Conservation (phyloP, 2,888 invertebrate species). For the Automeris io region DNA sequence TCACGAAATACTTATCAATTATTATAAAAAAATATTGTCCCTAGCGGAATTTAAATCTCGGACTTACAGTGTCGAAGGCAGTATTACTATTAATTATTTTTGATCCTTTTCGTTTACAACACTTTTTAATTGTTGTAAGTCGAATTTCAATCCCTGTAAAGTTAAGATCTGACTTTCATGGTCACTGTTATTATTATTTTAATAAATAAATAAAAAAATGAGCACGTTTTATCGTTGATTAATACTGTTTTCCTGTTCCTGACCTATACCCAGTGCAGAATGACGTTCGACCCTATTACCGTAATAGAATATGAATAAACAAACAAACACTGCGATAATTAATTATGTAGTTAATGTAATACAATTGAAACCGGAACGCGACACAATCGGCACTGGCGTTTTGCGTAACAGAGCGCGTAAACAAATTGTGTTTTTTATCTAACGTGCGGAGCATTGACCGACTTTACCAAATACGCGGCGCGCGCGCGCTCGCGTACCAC, state of each 20-base stretch:
- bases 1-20: no score
- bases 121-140: no score
- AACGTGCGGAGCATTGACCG: conserved; percentile 75
- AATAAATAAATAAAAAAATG: no score
- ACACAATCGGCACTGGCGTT: conserved; percentile 38
- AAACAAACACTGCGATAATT: conserved; percentile 10
- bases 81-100: no score
- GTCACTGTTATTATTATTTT: no score
- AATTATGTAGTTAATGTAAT: conserved; percentile 23
- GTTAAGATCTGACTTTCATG: no score
- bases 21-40: no score
- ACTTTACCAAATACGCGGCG: conserved; percentile 70
- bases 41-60: no score
- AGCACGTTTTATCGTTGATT: background rate
- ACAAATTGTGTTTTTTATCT: conserved; percentile 70
- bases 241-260: conserved; percentile 1
- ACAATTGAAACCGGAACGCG: conserved; percentile 39
- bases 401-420: conserved; percentile 69
- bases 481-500: conserved; percentile 68
- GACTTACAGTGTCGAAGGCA: no score
- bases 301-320: conserved; percentile 5
- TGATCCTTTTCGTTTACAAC: no score
- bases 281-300: conserved; percentile 2
- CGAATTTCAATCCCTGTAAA: no score
- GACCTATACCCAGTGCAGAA: background rate